These are phyloP conservation scores for Caenorhabditis angaria DNA, from an alignment of 2,888 invertebrate species.

Conservation along the genomic window DNA sequence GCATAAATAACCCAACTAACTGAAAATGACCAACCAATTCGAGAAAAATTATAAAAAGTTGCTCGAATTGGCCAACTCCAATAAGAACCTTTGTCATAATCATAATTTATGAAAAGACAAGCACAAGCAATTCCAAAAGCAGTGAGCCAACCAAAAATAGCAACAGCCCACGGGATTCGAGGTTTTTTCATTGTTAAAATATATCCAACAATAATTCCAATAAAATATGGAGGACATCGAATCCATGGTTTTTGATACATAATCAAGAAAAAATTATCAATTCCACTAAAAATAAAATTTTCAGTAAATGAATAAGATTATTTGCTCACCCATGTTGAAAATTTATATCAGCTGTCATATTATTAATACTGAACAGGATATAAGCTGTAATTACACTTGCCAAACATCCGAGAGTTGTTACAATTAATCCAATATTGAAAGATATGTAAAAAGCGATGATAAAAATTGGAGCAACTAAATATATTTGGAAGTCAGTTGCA, in stretches of 20 bases:
- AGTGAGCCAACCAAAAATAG: slow-evolving; percentile 32
- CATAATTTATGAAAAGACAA: slow-evolving; percentile 32
- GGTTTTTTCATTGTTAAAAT: slow-evolving; percentile 60
- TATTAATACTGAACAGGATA: background rate
- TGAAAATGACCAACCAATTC: slow-evolving; percentile 73
- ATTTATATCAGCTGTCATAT: background rate
- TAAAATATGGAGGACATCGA: slow-evolving; percentile 73
- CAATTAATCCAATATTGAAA: slow-evolving; percentile 8
- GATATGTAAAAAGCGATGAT: slow-evolving; percentile 31
- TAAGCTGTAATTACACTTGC: slow-evolving; percentile 12
- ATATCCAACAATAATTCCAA: slow-evolving; percentile 73
- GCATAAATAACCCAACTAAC: too few species aligned
- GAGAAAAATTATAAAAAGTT: slow-evolving; percentile 48
- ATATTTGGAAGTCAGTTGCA: slow-evolving; percentile 41
- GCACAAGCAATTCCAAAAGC: slow-evolving; percentile 31
- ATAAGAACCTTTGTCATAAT: slow-evolving; percentile 35
- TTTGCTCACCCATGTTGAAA: background rate
- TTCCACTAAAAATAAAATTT: background rate
- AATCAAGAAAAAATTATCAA: slow-evolving; percentile 11
- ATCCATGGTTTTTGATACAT: slow-evolving; percentile 51
- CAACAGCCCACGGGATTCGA: slow-evolving; percentile 23
- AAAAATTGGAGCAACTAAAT: slow-evolving; percentile 30
- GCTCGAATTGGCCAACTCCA: slow-evolving; percentile 36
- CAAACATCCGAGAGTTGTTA: slow-evolving; percentile 15
- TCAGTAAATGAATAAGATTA: background rate